Base-by-base conservation (phyloP, 37 sponge, comb jelly and placozoan genomes). In the Sycon ciliatum region DNA sequence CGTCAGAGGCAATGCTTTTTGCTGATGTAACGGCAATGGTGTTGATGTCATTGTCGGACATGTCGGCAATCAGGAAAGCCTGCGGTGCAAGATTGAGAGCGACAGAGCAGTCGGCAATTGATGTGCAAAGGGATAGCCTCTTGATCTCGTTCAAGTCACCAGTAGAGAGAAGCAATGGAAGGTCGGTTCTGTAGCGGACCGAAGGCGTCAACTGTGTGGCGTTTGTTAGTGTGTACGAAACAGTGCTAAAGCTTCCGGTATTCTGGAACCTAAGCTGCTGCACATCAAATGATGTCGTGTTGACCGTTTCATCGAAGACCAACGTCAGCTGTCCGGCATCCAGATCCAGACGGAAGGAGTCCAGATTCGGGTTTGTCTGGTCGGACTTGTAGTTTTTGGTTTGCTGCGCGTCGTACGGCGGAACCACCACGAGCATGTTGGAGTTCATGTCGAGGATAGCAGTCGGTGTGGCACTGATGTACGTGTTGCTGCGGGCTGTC, bases 271-370 rank as follows among this genome's bases (percentile, higher is more conserved):
- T 70, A 22, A 92, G 72, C 33, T 71, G 56, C 24, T 26, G 22
- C 32, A 79, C n/a, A 1, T 38, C 36, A 18, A 84, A 31, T 11
- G 83, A 80, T 34, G 35, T 56, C 27, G 93, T 79, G 65, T 73
- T 38, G 3, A 92, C 85, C 38, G 87, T 79, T 42, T 92, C 93
- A 76, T 82, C 76, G 61, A 92, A 87, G 9, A 78, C 70, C 28
- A 87, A 53, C 23, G 38, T 79, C 31, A 87, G 53, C 1, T 64
- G 23, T 0, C 77, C 71, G 66, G 64, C 60, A 57, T 84, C 78
- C 63, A 87, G 74, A 72, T 92, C 83, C 9, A 92, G 75, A 18
- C 65, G 49, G 68, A 92, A 92, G 18, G 38, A 42, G 20, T 79
- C 18, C 33, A 92, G 42, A 11, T 69, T 39, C 11, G 93, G 83